Percentiles rank a stretch among this genome's conserved stretches.
phyloP scores from a whole-genome alignment of 2,888 invertebrate genomes.

The Megastigmus dorsalis region DNA sequence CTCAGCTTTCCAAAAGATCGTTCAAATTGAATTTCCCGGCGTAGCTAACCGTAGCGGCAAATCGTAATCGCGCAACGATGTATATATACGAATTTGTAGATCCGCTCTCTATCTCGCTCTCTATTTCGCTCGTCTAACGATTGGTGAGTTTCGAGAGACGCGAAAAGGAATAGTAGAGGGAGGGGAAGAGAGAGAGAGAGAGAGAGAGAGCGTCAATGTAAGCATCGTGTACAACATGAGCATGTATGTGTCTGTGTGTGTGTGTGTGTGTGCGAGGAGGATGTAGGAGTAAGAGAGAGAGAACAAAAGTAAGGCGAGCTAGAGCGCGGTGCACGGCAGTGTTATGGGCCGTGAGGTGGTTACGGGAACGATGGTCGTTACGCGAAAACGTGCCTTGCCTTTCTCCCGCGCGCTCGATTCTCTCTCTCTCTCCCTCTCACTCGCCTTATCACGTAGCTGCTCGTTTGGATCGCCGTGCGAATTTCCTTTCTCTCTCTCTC shows the following conservation, averaged over 20 bases:
- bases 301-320: slow-evolving; percentile 56
- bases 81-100: slow-evolving; percentile 23
- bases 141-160: slow-evolving; percentile 14
- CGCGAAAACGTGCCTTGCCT: slow-evolving; percentile 55
- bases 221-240: slow-evolving; percentile 44
- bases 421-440: not conserved
- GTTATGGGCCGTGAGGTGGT: slow-evolving; percentile 57
- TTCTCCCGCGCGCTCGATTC: slow-evolving; percentile 36
- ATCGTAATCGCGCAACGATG: slow-evolving; percentile 4
- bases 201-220: slow-evolving; percentile 15
- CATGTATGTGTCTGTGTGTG: too few relatives aligned
- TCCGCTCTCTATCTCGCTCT: too few relatives aligned
- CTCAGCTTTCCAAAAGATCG: not conserved
- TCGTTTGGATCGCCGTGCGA: slow-evolving; percentile 20
- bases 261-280: too few relatives aligned
- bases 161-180: slow-evolving; percentile 32
- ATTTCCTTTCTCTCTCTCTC: not conserved
- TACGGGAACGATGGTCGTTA: slow-evolving; percentile 57
- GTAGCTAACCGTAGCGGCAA: not conserved
- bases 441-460: slow-evolving; percentile 13
- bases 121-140: not conserved
- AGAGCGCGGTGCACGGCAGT: too few relatives aligned
- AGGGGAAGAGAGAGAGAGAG: slow-evolving; percentile 12
- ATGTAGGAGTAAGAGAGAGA: too few relatives aligned
- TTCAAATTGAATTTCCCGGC: slow-evolving; percentile 10